Conservation (phyloP, 2,888 invertebrate genomes). For the Drosophila neonasuta region DNA sequence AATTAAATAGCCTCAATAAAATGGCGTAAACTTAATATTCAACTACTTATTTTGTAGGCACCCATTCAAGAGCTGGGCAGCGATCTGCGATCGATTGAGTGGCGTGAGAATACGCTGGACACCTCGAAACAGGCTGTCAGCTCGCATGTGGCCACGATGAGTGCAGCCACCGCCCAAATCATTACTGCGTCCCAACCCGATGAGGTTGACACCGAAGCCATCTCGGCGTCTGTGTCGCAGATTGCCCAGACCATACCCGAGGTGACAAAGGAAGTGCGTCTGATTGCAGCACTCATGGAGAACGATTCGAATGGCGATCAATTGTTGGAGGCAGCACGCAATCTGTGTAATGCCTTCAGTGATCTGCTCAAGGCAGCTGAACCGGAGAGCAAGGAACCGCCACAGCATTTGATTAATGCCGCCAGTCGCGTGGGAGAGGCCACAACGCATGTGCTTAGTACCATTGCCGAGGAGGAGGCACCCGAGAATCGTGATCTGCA, state of each 20-base stretch:
- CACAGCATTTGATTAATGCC: slow-evolving; percentile 96
- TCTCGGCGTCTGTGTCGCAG: slow-evolving; percentile 98
- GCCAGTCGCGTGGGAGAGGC: slow-evolving; percentile 98
- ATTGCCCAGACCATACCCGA: slow-evolving; percentile 98
- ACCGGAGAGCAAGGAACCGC: slow-evolving; percentile 95
- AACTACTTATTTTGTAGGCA: slow-evolving; percentile 63
- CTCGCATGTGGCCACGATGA: slow-evolving; percentile 99
- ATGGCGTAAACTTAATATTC: too few relatives aligned
- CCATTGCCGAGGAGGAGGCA: slow-evolving; percentile 96
- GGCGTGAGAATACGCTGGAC: slow-evolving; percentile 97
- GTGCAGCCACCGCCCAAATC: slow-evolving; percentile 98
- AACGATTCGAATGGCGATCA: slow-evolving; percentile 92
- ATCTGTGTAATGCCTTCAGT: slow-evolving; percentile 95
- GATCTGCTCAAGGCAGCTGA: slow-evolving; percentile 97
- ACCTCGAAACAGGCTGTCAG: slow-evolving; percentile 98
- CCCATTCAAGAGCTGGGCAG: slow-evolving; percentile 89
- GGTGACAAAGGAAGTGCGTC: slow-evolving; percentile 90
- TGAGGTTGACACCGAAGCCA: slow-evolving; percentile 96
- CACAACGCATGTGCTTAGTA: slow-evolving; percentile 95
- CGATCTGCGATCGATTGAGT: slow-evolving; percentile 93
- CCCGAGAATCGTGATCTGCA: slow-evolving; percentile 91
- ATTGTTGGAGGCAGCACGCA: slow-evolving; percentile 94
- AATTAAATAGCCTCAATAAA: too few relatives aligned
- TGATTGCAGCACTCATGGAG: slow-evolving; percentile 97
- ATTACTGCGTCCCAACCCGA: slow-evolving; percentile 94